These are phyloP conservation scores for Notothenia coriiceps DNA, from an alignment of 2,113 vertebrate genomes.

Conservation along the genomic window DNA sequence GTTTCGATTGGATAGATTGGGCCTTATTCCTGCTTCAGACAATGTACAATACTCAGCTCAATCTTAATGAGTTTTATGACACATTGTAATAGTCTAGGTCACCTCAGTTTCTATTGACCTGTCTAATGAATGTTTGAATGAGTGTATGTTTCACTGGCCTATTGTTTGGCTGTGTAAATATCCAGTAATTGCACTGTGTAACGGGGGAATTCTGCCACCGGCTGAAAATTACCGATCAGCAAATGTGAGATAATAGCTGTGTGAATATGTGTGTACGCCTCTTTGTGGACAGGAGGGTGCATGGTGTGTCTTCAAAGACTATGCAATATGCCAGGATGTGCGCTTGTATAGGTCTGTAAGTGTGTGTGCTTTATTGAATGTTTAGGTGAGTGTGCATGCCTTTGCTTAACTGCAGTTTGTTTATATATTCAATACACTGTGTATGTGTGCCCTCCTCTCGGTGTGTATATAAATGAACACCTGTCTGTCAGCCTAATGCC, in stretches of 20 bases:
- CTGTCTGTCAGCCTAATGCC: conserved; percentile 72
- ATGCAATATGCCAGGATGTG: neutral
- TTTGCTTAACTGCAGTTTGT: conserved; percentile 13
- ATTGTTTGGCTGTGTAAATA: conserved; percentile 76
- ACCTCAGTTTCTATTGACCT: conserved; percentile 56
- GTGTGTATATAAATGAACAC: conserved; percentile 68
- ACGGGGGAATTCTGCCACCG: conserved; percentile 57
- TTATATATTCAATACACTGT: conserved; percentile 10
- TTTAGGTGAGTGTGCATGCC: neutral
- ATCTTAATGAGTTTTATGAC: conserved; percentile 53
- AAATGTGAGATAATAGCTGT: conserved; percentile 64
- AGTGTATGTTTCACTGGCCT: conserved; percentile 64
- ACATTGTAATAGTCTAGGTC: conserved; percentile 58
- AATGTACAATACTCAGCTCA: conserved; percentile 30
- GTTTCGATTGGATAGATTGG: conserved; percentile 8
- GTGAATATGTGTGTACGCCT: conserved; percentile 43
- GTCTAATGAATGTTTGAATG: conserved; percentile 75
- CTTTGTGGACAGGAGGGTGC: conserved; percentile 11
- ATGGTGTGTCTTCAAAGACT: conserved; percentile 20
- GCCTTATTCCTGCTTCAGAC: neutral
- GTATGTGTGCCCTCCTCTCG: conserved; percentile 25
- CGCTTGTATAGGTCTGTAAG: neutral
- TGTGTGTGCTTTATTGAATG: conserved; percentile 5
- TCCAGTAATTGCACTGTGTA: conserved; percentile 72
- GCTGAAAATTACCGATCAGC: conserved; percentile 75